Percentiles rank a stretch among this genome's conserved stretches.
Evolutionary conservation across 2,797 vertebrate genomes (phyloP).

Genomic region (Myioborus miniatus): DNA sequence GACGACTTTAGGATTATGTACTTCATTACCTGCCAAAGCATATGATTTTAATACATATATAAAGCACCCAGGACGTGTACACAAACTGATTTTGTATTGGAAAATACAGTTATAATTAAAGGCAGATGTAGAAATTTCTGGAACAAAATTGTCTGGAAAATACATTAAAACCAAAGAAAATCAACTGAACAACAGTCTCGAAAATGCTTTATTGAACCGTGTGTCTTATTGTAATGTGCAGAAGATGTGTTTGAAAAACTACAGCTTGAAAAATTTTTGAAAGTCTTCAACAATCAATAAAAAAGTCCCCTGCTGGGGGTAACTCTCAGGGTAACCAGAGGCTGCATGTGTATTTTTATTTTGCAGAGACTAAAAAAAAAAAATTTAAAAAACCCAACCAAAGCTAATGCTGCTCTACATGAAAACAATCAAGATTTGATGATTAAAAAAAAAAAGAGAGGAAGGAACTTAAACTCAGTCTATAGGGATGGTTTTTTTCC

Average conservation of each 20-base stretch:
- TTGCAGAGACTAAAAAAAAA: conserved; percentile 64
- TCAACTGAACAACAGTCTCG: conserved; percentile 82
- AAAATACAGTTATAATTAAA: background rate
- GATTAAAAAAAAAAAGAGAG: conserved; percentile 4
- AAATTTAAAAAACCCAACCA: background rate
- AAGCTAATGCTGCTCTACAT: conserved; percentile 35
- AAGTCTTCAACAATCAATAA: conserved; percentile 76
- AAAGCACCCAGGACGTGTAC: background rate
- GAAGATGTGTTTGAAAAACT: conserved; percentile 81
- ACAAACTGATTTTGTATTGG: background rate
- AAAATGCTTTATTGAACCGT: conserved; percentile 86
- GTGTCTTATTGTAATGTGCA: conserved; percentile 81
- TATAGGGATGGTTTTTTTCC: conserved; percentile 41
- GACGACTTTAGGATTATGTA: background rate
- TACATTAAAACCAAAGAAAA: conserved; percentile 74
- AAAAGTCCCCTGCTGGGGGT: conserved; percentile 46
- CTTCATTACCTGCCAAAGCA: background rate
- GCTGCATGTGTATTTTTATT: conserved; percentile 36
- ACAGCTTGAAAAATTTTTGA: conserved; percentile 78
- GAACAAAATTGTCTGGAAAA: background rate
- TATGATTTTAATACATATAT: fast-evolving
- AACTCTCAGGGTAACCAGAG: conserved; percentile 71
- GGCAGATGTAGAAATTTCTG: background rate
- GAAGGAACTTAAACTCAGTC: conserved; percentile 37
- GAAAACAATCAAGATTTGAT: conserved; percentile 47